phyloP scores from a whole-genome alignment of 2,888 invertebrate species.

The Brenthis hecate region DNA sequence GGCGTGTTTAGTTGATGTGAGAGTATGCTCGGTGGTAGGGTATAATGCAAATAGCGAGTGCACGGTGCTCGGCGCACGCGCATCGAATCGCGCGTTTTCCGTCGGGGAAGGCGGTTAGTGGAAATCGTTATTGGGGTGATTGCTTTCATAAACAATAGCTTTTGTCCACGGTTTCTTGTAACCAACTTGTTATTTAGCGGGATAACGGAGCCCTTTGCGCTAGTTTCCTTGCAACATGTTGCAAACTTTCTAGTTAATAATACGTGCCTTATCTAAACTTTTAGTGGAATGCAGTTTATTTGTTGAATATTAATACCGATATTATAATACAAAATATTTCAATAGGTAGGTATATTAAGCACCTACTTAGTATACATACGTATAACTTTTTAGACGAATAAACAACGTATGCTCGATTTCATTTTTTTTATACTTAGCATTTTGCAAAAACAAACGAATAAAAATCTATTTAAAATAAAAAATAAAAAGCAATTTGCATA shows the following conservation, averaged over 20 bases:
- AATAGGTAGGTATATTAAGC: not conserved
- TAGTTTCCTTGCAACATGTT: conserved; percentile 56
- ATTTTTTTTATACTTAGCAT: too few relatives aligned
- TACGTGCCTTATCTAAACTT: conserved; percentile 32
- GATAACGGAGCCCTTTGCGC: conserved; percentile 63
- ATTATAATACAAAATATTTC: not conserved
- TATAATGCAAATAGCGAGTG: conserved; percentile 67
- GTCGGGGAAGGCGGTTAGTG: conserved; percentile 71
- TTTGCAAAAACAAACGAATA: too few relatives aligned
- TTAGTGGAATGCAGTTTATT: conserved; percentile 2
- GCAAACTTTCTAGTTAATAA: conserved; percentile 20
- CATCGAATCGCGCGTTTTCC: conserved; percentile 79
- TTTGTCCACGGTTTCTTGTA: conserved; percentile 73
- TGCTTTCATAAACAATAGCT: conserved; percentile 81
- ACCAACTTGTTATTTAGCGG: conserved; percentile 64
- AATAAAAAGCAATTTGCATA: too few relatives aligned
- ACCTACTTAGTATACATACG: too few relatives aligned
- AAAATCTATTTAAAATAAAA: too few relatives aligned
- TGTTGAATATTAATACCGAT: not conserved
- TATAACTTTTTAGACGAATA: too few relatives aligned
- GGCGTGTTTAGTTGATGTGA: conserved; percentile 28
- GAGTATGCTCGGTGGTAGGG: conserved; percentile 53
- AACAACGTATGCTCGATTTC: too few relatives aligned
- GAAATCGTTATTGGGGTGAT: conserved; percentile 82
- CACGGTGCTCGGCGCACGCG: conserved; percentile 71